Evolutionary conservation across 2,888 invertebrate genomes (phyloP), one percentile per base, ranked within the genome.

Genomic region (Synanthedon formicaeformis): DNA sequence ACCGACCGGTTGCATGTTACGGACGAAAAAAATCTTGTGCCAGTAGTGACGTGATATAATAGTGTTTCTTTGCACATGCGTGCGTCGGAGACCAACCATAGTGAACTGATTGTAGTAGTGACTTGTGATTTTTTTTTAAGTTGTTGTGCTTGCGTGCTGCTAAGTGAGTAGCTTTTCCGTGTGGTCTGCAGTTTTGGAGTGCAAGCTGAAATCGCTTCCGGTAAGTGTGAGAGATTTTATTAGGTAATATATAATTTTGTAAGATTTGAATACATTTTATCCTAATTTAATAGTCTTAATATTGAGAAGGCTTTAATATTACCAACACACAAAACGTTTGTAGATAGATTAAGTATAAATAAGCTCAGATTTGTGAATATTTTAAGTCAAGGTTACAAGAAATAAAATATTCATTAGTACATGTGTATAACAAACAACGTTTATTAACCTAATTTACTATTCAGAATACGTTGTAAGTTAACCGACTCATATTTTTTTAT

Each of bases 41-140:
- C 62, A 75, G 34, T 10, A 34, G 85, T 84, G 83, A 78, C 82
- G 85, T 83, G 84, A 71, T 10, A 34, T 34, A 50, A 62, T 64
- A 71, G 61, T 60, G 62, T 55, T 55, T 51, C 45, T 52, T 56
- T 58, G 59, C 78, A 77, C 76, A 77, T 75, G 76, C 76, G 75
- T 80, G 73, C 45, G 45, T 45, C 69, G 65, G 58, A 59, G 63
- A 63, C 71, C 61, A 67, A 64, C 63, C 58, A 68, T 65, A 52
- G 54, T 53, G 69, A 63, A 68, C 65, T 62, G n/a, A 45, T 45
- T 45, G 57, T 62, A 64, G 83, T 79, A 64, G 83, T 80, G 81
- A 81, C 78, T 79, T 74, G 81, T 83, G 83, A 70, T 73, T 60
- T 60, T 53, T 16, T 57, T 50, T 61, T 12, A 14, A 10, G 45